Conservation (phyloP, 2,113 vertebrate species). For the Piaya cayana region DNA sequence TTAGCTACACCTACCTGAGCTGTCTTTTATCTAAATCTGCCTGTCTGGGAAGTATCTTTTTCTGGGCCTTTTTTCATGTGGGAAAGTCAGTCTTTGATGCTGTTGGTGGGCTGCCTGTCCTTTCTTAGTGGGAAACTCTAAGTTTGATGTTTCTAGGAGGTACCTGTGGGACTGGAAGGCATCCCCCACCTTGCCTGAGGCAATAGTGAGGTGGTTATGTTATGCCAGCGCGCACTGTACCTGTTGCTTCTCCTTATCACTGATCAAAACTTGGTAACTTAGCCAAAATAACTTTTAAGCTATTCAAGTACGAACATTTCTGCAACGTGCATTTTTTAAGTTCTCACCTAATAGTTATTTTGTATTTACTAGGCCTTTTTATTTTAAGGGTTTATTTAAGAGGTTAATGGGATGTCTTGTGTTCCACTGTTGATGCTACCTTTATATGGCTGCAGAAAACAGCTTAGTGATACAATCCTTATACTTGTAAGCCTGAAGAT, state of each 20-base stretch:
- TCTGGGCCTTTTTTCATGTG: background rate
- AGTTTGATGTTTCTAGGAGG: background rate
- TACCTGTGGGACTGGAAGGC: background rate
- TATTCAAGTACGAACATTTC: background rate
- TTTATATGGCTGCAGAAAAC: background rate
- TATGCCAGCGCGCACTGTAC: background rate
- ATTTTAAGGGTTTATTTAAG: slow-evolving; percentile 6
- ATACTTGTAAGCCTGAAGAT: background rate
- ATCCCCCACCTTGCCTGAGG: background rate
- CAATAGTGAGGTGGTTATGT: background rate
- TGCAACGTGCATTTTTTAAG: background rate
- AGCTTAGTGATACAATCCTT: background rate
- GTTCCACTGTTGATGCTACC: background rate
- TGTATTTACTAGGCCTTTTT: background rate
- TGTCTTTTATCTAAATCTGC: background rate
- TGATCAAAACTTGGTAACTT: background rate
- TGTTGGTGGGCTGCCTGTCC: background rate
- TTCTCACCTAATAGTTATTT: background rate
- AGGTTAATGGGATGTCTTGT: background rate
- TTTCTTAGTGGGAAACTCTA: background rate
- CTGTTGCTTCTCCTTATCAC: background rate
- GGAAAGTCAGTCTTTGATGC: background rate
- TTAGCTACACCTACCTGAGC: background rate
- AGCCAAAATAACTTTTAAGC: background rate
- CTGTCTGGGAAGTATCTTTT: background rate